phyloP scores from a whole-genome alignment of 1,140 invertebrate species.

The Aplysia californica region DNA sequence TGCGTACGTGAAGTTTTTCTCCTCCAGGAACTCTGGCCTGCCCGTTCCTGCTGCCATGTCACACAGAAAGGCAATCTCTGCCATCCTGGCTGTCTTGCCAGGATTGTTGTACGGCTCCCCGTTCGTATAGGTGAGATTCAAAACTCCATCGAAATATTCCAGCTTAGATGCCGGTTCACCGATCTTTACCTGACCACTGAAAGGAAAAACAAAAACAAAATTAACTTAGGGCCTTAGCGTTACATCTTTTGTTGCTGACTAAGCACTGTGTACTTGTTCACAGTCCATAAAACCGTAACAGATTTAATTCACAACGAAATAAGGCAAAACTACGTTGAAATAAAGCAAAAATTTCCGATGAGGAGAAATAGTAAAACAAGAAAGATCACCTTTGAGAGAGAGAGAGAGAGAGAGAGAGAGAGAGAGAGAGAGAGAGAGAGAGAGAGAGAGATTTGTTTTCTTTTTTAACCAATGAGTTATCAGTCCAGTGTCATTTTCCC shows the following conservation, averaged over 20 bases:
- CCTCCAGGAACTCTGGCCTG: slow-evolving; percentile 54
- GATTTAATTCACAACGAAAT: neutral
- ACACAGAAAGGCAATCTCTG: slow-evolving; percentile 65
- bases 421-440: no score
- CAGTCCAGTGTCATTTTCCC: no score
- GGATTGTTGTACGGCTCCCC: slow-evolving; percentile 56
- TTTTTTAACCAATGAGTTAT: no score
- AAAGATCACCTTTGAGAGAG: no score
- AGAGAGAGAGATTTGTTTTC: no score
- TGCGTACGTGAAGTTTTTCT: slow-evolving; percentile 51
- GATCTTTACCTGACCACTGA: slow-evolving; percentile 39
- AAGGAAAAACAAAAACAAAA: no score
- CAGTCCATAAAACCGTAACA: no score
- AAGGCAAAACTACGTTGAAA: neutral
- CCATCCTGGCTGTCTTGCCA: slow-evolving; percentile 43
- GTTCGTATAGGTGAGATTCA: slow-evolving; percentile 61
- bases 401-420: no score
- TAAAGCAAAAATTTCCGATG: neutral
- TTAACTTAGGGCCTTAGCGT: no score
- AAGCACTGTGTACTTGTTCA: no score
- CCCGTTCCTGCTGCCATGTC: slow-evolving; percentile 56
- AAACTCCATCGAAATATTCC: slow-evolving; percentile 62
- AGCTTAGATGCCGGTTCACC: slow-evolving; percentile 47
- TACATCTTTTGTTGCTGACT: no score
- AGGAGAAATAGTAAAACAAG: no score